These are phyloP conservation scores for Zaprionus ghesquierei DNA, from an alignment of 1,140 invertebrate species.

Conservation along the genomic window DNA sequence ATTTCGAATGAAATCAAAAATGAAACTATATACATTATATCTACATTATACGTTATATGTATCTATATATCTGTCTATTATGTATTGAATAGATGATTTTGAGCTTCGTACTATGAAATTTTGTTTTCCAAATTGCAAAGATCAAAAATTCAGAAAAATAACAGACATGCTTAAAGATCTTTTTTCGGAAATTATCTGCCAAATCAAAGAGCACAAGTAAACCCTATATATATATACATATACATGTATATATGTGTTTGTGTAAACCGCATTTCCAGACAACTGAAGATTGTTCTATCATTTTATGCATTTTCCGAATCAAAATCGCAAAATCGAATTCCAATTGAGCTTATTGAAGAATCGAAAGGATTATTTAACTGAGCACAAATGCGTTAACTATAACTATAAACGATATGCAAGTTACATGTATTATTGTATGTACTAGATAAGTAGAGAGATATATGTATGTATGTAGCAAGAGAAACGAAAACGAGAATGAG, in stretches of 20 bases:
- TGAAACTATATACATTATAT: neutral
- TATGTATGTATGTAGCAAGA: no score
- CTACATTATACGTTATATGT: neutral
- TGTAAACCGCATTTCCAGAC: conserved; percentile 9
- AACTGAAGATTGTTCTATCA: neutral
- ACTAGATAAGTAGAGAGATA: conserved; percentile 27
- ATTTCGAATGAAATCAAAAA: neutral
- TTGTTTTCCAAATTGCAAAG: neutral
- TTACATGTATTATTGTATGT: conserved; percentile 17
- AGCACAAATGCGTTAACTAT: neutral
- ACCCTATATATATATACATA: neutral
- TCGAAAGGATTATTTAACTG: neutral
- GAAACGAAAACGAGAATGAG: neutral
- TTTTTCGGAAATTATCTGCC: neutral
- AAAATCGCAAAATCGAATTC: neutral
- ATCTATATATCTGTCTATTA: neutral
- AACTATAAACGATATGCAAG: neutral
- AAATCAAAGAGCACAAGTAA: neutral
- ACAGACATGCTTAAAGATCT: neutral
- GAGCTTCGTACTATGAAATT: no score
- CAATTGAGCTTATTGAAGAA: neutral
- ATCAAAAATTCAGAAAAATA: no score
- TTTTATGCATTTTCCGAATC: conserved; percentile 2
- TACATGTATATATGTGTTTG: neutral
- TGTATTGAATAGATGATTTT: neutral